Percentiles rank a stretch among this genome's conserved stretches.
These are phyloP conservation scores for Oceanodroma leucorhoa DNA, from an alignment of 2,797 vertebrate species.

Conservation along the genomic window DNA sequence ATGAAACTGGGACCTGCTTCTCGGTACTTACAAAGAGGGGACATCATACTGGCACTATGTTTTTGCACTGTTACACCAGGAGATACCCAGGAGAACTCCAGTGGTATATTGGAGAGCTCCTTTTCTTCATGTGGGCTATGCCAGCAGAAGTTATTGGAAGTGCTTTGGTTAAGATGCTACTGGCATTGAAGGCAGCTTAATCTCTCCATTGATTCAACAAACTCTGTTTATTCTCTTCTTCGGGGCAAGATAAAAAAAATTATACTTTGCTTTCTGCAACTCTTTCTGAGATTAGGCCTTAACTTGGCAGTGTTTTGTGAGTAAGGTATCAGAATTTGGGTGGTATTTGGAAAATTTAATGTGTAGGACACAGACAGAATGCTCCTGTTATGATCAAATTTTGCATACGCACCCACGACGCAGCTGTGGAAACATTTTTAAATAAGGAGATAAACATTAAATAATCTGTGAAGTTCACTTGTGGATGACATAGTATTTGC, in stretches of 20 bases:
- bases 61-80: background rate
- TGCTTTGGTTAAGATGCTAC: background rate
- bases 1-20: background rate
- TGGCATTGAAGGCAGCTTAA: background rate
- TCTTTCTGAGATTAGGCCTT: background rate
- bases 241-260: background rate
- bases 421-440: constrained; percentile 34
- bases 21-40: background rate
- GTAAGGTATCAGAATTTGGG: constrained; percentile 9
- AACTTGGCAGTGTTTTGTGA: background rate
- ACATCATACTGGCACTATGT: background rate
- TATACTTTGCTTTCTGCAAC: background rate
- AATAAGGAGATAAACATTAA: constrained; percentile 36
- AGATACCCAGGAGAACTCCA: background rate
- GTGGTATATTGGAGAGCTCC: background rate
- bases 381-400: background rate
- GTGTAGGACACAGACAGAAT: constrained; percentile 38
- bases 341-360: constrained; percentile 27
- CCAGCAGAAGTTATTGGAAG: background rate
- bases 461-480: background rate
- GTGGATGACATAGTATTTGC: background rate
- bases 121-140: background rate
- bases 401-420: constrained; percentile 6
- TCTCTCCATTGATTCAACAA: background rate
- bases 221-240: background rate